Conservation (phyloP, 2,888 invertebrate species). For the Escarpia spicata region DNA sequence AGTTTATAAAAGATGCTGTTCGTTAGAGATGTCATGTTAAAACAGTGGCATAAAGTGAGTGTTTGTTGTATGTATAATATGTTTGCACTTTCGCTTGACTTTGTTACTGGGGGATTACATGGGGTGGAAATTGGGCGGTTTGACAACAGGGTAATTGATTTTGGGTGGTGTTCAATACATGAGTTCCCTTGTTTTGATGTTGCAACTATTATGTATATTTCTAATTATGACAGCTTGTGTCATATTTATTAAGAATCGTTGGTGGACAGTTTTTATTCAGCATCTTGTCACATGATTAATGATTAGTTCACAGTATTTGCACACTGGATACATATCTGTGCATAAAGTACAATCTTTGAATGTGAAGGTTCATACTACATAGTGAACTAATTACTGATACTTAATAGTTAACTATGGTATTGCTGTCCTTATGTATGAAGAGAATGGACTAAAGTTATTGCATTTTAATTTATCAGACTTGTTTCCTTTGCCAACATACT, state of each 20-base stretch:
- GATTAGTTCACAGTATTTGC: too few relatives aligned
- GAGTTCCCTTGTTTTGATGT: not conserved
- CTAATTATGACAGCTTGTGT: not conserved
- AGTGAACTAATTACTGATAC: not conserved
- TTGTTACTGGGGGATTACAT: not conserved
- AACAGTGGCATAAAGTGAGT: not conserved
- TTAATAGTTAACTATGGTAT: not conserved
- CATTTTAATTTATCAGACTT: not conserved
- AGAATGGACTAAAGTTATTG: not conserved
- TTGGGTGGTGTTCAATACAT: not conserved
- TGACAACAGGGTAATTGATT: not conserved
- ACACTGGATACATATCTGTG: too few relatives aligned
- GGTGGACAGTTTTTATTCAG: too few relatives aligned
- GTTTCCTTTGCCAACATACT: not conserved
- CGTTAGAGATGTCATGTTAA: not conserved
- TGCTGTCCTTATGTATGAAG: not conserved
- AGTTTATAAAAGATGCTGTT: not conserved
- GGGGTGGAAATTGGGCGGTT: not conserved
- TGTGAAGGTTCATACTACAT: not conserved
- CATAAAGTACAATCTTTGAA: too few relatives aligned
- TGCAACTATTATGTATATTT: not conserved
- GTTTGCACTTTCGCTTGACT: not conserved
- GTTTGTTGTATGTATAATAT: not conserved
- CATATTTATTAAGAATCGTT: not conserved
- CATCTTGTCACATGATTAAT: too few relatives aligned